These are phyloP conservation scores for Engystomops pustulosus DNA, from an alignment of 2,113 vertebrate genomes.

Conservation along the genomic window DNA sequence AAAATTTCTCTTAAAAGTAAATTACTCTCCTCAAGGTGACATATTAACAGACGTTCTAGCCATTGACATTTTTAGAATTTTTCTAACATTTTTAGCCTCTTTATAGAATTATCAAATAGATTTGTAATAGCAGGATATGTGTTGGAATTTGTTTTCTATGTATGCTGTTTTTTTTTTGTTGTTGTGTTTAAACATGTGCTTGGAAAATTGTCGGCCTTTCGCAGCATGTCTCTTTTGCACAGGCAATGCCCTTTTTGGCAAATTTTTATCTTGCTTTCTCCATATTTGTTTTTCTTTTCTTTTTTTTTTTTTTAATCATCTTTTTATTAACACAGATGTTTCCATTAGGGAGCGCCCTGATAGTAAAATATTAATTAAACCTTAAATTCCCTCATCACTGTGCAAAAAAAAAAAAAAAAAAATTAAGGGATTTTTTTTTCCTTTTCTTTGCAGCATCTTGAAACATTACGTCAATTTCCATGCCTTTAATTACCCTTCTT, in stretches of 20 bases:
- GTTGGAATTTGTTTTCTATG: slow-evolving; percentile 26
- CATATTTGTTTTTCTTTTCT: slow-evolving; percentile 66
- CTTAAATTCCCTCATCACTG: slow-evolving; percentile 65
- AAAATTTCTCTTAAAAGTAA: too few species aligned
- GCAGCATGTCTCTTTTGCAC: slow-evolving; percentile 76
- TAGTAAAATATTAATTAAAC: slow-evolving; percentile 68
- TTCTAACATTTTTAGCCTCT: too few species aligned
- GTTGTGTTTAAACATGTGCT: slow-evolving; percentile 39
- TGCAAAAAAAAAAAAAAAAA: slow-evolving; percentile 55
- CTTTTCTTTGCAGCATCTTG: slow-evolving; percentile 67
- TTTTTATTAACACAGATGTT: slow-evolving; percentile 75
- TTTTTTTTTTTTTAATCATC: slow-evolving; percentile 67
- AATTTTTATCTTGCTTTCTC: slow-evolving; percentile 68
- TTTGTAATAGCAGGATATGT: slow-evolving; percentile 49
- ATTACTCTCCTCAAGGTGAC: too few species aligned
- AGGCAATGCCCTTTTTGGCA: slow-evolving; percentile 73
- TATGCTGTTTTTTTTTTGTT: not conserved
- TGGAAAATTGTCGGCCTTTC: slow-evolving; percentile 25
- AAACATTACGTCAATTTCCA: slow-evolving; percentile 68
- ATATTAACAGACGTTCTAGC: too few species aligned
- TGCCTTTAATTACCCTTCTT: slow-evolving; percentile 76
- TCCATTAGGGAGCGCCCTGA: slow-evolving; percentile 69
- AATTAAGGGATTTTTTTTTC: slow-evolving; percentile 56
- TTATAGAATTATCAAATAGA: too few species aligned
- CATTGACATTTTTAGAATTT: too few species aligned